phyloP scores from a whole-genome alignment of 2,888 invertebrate genomes.

The Pimpla rufipes region DNA sequence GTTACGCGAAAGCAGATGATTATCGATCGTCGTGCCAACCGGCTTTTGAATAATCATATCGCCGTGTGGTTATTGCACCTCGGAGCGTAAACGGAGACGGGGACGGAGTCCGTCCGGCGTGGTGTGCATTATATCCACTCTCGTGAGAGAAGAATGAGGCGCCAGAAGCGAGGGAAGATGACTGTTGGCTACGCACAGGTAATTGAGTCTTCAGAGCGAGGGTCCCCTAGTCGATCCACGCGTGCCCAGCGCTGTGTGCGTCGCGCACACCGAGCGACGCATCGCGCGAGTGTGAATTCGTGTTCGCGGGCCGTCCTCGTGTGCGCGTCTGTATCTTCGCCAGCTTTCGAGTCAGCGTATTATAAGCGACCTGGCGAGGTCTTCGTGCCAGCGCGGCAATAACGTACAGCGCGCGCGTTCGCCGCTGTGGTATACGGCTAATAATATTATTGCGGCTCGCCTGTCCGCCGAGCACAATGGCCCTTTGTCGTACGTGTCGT shows the following conservation, averaged over 20 bases:
- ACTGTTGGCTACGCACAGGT: constrained; percentile 67
- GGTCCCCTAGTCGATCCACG: constrained; percentile 46
- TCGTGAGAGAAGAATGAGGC: constrained; percentile 39
- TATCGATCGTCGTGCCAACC: constrained; percentile 3
- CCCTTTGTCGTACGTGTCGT: constrained; percentile 77
- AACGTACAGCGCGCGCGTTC: constrained; percentile 10
- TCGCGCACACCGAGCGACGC: constrained; percentile 8
- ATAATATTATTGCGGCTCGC: constrained; percentile 79
- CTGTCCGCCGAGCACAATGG: constrained; percentile 78
- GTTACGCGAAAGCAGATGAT: constrained; percentile 10
- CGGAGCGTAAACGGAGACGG: constrained; percentile 23
- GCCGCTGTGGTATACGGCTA: constrained; percentile 71
- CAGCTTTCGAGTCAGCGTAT: constrained; percentile 15
- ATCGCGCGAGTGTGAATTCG: neutral
- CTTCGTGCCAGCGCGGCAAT: constrained; percentile 36
- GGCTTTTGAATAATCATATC: constrained; percentile 9
- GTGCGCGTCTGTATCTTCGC: constrained; percentile 30
- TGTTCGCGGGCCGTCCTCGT: constrained; percentile 7
- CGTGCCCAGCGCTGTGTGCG: constrained; percentile 45
- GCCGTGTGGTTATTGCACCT: constrained; percentile 27
- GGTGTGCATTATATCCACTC: constrained; percentile 38
- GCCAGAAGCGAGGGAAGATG: constrained; percentile 56
- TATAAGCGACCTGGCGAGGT: constrained; percentile 31
- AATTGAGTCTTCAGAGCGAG: constrained; percentile 78
- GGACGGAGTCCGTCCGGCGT: constrained; percentile 12